phyloP scores from a whole-genome alignment of 2,797 vertebrate genomes.

The Bovichtus diacanthus region DNA sequence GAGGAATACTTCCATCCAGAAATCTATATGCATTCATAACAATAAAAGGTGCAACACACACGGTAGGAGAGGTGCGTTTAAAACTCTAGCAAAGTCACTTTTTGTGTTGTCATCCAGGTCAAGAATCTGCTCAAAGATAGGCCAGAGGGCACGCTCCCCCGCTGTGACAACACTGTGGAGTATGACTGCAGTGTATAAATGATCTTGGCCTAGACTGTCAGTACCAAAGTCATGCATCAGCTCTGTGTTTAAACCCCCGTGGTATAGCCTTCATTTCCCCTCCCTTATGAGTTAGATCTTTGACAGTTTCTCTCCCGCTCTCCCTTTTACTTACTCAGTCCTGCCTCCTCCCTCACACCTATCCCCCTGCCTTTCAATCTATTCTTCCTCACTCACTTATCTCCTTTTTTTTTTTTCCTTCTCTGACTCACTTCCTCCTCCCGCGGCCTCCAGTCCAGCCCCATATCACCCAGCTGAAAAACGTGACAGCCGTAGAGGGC shows the following conservation, averaged over 20 bases:
- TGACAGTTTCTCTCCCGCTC: slow-evolving; percentile 50
- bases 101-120: slow-evolving; percentile 26
- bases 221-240: slow-evolving; percentile 65
- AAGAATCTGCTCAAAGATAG: slow-evolving; percentile 24
- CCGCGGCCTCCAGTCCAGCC: slow-evolving; percentile 91
- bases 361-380: slow-evolving; percentile 4
- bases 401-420: not conserved
- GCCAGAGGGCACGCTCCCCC: slow-evolving; percentile 18
- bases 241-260: slow-evolving; percentile 49
- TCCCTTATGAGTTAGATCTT: slow-evolving; percentile 49
- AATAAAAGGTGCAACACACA: slow-evolving; percentile 5
- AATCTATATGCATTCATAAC: slow-evolving; percentile 64
- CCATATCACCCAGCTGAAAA: slow-evolving; percentile 96
- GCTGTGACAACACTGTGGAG: slow-evolving; percentile 16
- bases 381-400: slow-evolving; percentile 23
- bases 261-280: slow-evolving; percentile 50
- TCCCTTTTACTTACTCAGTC: slow-evolving; percentile 10
- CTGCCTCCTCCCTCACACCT: slow-evolving; percentile 2
- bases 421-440: slow-evolving; percentile 18
- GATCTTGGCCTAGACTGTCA: slow-evolving; percentile 63
- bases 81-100: slow-evolving; percentile 59
- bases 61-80: not conserved
- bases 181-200: slow-evolving; percentile 48
- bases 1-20: slow-evolving; percentile 47
- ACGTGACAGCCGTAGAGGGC: slow-evolving; percentile 94